These are phyloP conservation scores for Calidris pygmaea DNA, from an alignment of 2,113 vertebrate species.

Conservation along the genomic window DNA sequence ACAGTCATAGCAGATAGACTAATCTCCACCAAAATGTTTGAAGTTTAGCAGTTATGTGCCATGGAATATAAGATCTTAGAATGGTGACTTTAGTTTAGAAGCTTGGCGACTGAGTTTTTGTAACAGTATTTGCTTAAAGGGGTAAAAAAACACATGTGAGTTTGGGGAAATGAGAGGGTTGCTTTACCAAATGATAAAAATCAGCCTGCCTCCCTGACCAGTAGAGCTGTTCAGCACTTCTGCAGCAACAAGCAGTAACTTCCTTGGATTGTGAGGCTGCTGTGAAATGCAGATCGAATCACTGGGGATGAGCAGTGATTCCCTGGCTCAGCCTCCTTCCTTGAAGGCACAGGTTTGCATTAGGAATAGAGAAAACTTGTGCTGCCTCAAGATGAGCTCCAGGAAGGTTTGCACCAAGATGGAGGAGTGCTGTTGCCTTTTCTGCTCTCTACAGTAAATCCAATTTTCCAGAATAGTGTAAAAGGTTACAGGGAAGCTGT, in stretches of 20 bases:
- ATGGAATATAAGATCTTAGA: not conserved
- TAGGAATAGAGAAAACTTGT: not conserved
- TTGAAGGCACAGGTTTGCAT: not conserved
- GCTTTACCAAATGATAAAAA: not conserved
- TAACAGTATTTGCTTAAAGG: not conserved
- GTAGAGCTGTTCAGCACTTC: not conserved
- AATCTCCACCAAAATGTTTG: not conserved
- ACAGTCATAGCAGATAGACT: not conserved
- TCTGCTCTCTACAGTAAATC: not conserved
- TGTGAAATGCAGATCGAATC: not conserved
- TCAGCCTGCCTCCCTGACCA: not conserved
- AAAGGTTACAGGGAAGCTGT: not conserved
- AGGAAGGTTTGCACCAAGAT: not conserved
- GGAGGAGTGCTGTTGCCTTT: not conserved
- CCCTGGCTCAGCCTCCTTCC: not conserved
- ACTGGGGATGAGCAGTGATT: not conserved
- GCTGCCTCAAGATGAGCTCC: not conserved
- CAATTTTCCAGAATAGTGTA: not conserved
- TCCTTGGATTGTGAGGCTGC: not conserved
- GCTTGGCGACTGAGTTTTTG: not conserved
- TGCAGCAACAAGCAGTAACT: not conserved
- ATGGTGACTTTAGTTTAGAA: not conserved
- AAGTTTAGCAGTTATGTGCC: not conserved
- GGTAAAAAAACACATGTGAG: fast-evolving
- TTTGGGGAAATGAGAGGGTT: not conserved